These are phyloP conservation scores for Nothura maculosa DNA, from an alignment of 2,797 vertebrate species.

Conservation along the genomic window DNA sequence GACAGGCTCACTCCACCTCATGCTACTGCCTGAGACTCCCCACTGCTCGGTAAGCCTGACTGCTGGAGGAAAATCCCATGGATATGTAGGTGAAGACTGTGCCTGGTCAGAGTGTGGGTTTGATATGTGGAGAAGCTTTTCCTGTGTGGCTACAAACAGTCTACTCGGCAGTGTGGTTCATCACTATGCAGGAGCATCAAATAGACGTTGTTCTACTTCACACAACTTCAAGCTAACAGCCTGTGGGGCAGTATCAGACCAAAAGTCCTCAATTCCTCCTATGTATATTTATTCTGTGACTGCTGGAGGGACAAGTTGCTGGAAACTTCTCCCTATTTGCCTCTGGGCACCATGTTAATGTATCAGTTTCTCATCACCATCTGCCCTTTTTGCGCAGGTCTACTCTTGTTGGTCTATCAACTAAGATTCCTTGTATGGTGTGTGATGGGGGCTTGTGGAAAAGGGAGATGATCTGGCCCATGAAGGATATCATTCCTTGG, in stretches of 20 bases:
- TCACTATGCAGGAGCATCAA: not conserved
- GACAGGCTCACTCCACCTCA: not conserved
- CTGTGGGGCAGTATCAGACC: not conserved
- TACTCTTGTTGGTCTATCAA: not conserved
- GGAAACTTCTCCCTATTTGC: not conserved
- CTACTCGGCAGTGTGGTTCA: not conserved
- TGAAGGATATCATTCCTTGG: not conserved
- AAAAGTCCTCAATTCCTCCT: not conserved
- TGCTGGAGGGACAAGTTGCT: not conserved
- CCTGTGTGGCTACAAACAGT: not conserved
- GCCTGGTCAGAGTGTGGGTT: not conserved
- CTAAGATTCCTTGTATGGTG: not conserved
- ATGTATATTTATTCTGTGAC: fast-evolving
- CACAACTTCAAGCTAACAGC: not conserved
- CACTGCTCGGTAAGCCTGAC: not conserved
- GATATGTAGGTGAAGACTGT: not conserved
- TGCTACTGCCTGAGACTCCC: not conserved
- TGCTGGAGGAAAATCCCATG: not conserved
- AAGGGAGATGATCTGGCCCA: not conserved
- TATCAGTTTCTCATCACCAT: not conserved
- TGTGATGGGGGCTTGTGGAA: not conserved
- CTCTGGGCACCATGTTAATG: not conserved
- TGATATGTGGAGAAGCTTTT: not conserved
- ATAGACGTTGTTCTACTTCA: not conserved
- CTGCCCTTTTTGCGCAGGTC: not conserved